Percentiles rank a stretch among this genome's conserved stretches.
Conservation (phyloP, 2,113 vertebrate genomes). For the Coryphaenoides rupestris region DNA sequence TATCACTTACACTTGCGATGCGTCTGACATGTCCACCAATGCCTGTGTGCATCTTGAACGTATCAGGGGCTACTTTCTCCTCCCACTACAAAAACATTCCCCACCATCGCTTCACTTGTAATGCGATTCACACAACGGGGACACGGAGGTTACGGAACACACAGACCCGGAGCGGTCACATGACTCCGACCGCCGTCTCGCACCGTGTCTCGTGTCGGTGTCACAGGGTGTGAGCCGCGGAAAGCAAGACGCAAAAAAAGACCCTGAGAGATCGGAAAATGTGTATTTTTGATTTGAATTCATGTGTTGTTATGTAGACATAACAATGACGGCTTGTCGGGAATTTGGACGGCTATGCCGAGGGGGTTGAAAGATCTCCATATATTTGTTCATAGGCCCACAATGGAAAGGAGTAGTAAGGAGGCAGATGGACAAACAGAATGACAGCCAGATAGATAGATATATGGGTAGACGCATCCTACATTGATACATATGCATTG, state of each 20-base stretch:
- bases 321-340: no score
- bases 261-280: conserved; percentile 57
- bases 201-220: conserved; percentile 34
- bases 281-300: background rate
- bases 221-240: conserved; percentile 47
- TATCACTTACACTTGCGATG: conserved; percentile 27
- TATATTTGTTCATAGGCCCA: no score
- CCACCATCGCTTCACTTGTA: conserved; percentile 43
- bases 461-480: background rate
- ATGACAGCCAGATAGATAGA: background rate
- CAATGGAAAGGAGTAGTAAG: no score
- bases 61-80: conserved; percentile 34
- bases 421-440: background rate
- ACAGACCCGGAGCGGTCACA: conserved; percentile 50
- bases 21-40: conserved; percentile 16
- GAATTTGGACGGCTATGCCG: no score
- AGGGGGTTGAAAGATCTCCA: no score
- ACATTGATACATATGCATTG: background rate
- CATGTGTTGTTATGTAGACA: no score
- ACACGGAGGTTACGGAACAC: conserved; percentile 48
- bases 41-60: conserved; percentile 43
- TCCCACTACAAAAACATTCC: conserved; percentile 49
- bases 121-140: conserved; percentile 60
- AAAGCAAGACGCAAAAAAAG: conserved; percentile 51
- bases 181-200: conserved; percentile 48